Conservation (phyloP, 2,113 vertebrate species). For the Apodemus speciosus region DNA sequence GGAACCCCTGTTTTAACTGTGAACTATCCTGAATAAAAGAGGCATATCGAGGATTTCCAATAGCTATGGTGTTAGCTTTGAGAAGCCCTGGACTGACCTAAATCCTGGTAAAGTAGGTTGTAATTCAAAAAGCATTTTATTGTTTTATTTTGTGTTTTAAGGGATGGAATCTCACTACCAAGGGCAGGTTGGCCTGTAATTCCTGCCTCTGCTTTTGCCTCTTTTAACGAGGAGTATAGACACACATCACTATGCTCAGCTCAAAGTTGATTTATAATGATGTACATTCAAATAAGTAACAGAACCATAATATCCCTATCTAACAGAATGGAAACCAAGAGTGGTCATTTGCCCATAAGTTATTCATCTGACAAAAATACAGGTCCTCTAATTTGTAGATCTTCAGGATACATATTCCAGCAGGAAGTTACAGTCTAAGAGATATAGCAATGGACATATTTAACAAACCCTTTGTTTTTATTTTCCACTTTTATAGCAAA, state of each 20-base stretch:
- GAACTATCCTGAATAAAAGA: background rate
- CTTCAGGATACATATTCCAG: background rate
- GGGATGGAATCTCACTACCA: too few relatives aligned
- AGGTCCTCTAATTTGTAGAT: background rate
- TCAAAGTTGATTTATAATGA: background rate
- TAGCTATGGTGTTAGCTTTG: background rate
- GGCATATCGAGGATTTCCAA: background rate
- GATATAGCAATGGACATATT: background rate
- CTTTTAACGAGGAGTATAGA: background rate
- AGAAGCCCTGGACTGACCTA: background rate
- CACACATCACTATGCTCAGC: accelerated
- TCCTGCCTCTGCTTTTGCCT: background rate
- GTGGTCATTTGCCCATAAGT: constrained; percentile 32
- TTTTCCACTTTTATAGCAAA: background rate
- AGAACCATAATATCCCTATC: background rate
- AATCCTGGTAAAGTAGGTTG: background rate
- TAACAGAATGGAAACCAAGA: constrained; percentile 17
- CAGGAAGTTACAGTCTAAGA: background rate
- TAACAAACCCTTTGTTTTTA: background rate
- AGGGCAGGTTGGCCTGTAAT: background rate
- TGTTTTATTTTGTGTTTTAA: background rate
- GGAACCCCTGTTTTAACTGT: background rate
- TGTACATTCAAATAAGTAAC: background rate
- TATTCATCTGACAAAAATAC: constrained; percentile 14
- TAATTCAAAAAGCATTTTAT: background rate